A percentile compares a stretch with the other conserved stretches of the same genome.
phyloP scores from a whole-genome alignment of 2,888 invertebrate genomes.

The Agrilus cyanescens region DNA sequence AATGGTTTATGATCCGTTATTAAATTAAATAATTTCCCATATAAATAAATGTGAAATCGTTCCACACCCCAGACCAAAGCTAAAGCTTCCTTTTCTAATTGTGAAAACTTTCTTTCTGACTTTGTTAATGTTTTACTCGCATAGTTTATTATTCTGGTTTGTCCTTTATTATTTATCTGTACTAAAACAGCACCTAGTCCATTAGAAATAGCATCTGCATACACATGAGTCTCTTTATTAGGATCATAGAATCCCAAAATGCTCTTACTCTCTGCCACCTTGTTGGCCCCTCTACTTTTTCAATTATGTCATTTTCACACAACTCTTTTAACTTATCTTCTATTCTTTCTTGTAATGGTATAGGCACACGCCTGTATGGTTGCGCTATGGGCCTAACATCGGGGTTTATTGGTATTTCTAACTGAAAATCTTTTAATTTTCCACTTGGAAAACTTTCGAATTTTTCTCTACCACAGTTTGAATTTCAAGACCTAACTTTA shows the following conservation, averaged over 20 bases:
- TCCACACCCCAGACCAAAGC: slow-evolving; percentile 30
- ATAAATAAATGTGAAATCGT: slow-evolving; percentile 17
- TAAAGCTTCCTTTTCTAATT: slow-evolving; percentile 28
- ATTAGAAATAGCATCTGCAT: slow-evolving; percentile 21
- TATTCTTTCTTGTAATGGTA: no score
- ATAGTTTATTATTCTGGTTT: slow-evolving; percentile 17
- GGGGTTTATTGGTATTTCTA: no score
- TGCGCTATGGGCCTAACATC: no score
- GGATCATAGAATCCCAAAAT: slow-evolving; percentile 19
- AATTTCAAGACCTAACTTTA: no score
- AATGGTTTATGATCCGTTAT: slow-evolving; percentile 26
- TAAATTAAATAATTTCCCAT: slow-evolving; percentile 16
- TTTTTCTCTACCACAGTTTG: no score
- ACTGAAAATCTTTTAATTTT: no score
- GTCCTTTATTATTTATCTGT: slow-evolving; percentile 13
- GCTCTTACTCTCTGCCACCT: slow-evolving; percentile 6
- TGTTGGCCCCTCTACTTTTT: no score
- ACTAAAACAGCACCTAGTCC: slow-evolving; percentile 19
- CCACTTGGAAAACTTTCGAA: no score
- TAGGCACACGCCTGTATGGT: no score
- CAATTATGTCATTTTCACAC: no score
- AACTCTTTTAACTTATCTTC: no score
- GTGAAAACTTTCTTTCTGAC: slow-evolving; percentile 22
- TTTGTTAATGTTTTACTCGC: slow-evolving; percentile 19
- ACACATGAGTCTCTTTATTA: slow-evolving; percentile 15